Evolutionary conservation across 1,140 invertebrate genomes (phyloP).

Genomic region (Lucilia cuprina): DNA sequence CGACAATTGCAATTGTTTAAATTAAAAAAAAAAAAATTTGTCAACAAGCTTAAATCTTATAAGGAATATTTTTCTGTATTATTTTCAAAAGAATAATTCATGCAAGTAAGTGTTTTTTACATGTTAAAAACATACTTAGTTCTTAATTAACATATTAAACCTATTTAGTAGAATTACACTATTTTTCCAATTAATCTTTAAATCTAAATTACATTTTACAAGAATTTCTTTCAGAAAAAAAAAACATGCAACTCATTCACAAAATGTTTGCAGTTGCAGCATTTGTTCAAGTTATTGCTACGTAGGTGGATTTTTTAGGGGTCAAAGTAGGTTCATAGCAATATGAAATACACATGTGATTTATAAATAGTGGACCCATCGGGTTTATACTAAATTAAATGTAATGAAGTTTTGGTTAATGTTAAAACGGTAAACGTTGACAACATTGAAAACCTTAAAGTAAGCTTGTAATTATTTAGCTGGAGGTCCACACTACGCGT

Average conservation of each 20-base stretch:
- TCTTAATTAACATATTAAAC: constrained; percentile 19
- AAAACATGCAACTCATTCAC: not conserved
- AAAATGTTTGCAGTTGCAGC: not conserved
- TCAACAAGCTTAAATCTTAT: not conserved
- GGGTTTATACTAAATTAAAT: too few species aligned
- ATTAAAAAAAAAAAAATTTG: not conserved
- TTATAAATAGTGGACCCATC: too few species aligned
- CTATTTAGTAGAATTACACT: constrained; percentile 4
- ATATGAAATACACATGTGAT: too few species aligned
- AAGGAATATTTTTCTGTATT: not conserved
- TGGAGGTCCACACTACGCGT: too few species aligned
- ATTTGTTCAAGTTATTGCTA: not conserved
- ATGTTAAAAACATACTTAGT: not conserved
- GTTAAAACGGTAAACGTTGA: too few species aligned
- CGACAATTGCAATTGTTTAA: not conserved
- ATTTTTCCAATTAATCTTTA: constrained; percentile 25
- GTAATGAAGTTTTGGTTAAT: too few species aligned
- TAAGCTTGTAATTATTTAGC: too few species aligned
- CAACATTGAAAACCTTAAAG: too few species aligned
- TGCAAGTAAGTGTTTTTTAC: not conserved
- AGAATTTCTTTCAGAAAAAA: constrained; percentile 1
- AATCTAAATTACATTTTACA: constrained; percentile 9
- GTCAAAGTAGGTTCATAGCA: too few species aligned
- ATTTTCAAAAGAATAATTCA: not conserved
- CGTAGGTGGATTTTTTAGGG: not conserved